Evolutionary conservation across 2,888 invertebrate species (phyloP), one percentile per base, ranked within the genome.

Genomic region (Coecobrya sp.): DNA sequence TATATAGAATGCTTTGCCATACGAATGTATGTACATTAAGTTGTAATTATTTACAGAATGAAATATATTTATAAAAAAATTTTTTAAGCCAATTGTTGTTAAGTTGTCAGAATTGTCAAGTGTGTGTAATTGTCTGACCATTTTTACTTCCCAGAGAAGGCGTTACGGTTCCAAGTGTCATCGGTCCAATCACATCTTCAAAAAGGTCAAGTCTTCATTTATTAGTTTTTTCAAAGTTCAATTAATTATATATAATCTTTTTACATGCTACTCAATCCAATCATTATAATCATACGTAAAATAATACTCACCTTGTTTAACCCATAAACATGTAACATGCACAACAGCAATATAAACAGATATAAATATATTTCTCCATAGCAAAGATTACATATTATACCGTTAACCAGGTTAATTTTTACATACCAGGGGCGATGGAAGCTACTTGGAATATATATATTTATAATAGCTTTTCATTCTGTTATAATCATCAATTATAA

Each of bases 191-290:
- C n/a, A 19, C 70, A 70, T 36, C 8, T 11, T 19, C 42, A 30
- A 70, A n/a, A 70, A 8, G 36, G 70, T 70, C 70, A 42, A 19
- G 70, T 70, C 70, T 70, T 70, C 70, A 19, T 36, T n/a, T 70
- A 19, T 36, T 70, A 19, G 68, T 5, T 13, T 68, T 11, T 4
- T 27, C 65, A 7, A 65, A 16, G 59, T n/a, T n/a, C n/a, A 19
- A 4, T 59, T 4, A n/a, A 19, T 19, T 62, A 25, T 25, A 25
- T 0, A 25, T 2, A 25, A 62, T 7, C 1, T 16, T 25, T 25
- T n/a, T n/a, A n/a, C 68, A 70, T 30, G 68, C n/a, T 30, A 16
- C 62, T n/a, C n/a, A n/a, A n/a, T n/a, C n/a, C n/a, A n/a, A n/a
- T n/a, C n/a, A n/a, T n/a, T n/a, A n/a, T n/a, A n/a, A n/a, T n/a